Evolutionary conservation across 2,888 invertebrate genomes (phyloP).

Genomic region (Melanchra persicariae): DNA sequence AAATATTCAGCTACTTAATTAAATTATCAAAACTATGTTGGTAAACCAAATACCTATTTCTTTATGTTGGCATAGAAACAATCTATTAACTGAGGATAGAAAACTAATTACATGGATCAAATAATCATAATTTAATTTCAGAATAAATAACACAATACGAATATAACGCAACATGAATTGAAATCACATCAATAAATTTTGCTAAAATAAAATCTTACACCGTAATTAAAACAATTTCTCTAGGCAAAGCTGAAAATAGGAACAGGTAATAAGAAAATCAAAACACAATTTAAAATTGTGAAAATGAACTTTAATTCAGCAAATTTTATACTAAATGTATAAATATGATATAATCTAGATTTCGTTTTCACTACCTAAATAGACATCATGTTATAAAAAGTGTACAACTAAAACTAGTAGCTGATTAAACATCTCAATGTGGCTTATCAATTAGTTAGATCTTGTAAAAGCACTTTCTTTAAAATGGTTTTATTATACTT

Average conservation of each 20-base stretch:
- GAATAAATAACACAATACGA: background rate
- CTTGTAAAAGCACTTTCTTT: slow-evolving; percentile 90
- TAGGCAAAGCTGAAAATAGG: slow-evolving; percentile 40
- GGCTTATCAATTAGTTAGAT: slow-evolving; percentile 90
- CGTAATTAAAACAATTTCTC: slow-evolving; percentile 6
- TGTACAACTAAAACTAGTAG: slow-evolving; percentile 91
- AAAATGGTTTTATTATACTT: slow-evolving; percentile 89
- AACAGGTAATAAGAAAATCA: slow-evolving; percentile 69
- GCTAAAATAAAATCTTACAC: background rate
- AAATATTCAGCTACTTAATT: background rate
- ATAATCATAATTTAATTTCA: slow-evolving; percentile 4
- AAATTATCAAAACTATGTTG: background rate
- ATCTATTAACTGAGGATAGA: background rate
- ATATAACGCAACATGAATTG: background rate
- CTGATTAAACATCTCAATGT: slow-evolving; percentile 91
- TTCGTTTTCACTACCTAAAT: slow-evolving; percentile 90
- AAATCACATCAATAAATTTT: slow-evolving; percentile 10
- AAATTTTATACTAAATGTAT: slow-evolving; percentile 91
- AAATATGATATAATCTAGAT: slow-evolving; percentile 91
- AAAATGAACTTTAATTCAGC: slow-evolving; percentile 91
- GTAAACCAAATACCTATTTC: background rate
- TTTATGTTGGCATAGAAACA: slow-evolving; percentile 2
- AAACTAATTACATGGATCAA: slow-evolving; percentile 5
- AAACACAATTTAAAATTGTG: slow-evolving; percentile 88
- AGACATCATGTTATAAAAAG: slow-evolving; percentile 91